A percentile compares a stretch with the other conserved stretches of the same genome.
These are phyloP conservation scores for Brachystomella parvula DNA, from an alignment of 1,140 invertebrate genomes.

Conservation along the genomic window DNA sequence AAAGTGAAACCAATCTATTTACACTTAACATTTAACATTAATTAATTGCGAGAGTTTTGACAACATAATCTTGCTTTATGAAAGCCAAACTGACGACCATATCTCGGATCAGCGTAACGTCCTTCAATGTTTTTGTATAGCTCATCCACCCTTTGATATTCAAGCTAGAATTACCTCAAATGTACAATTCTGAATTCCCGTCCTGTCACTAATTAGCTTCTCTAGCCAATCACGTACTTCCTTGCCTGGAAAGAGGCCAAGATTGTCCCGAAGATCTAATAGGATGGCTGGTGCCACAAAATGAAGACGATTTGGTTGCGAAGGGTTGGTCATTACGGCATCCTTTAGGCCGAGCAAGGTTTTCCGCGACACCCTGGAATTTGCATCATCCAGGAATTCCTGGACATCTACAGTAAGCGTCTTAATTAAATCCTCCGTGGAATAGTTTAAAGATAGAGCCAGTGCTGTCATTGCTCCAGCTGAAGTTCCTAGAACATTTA, in stretches of 20 bases:
- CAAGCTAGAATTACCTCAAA: too few relatives aligned
- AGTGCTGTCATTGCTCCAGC: slow-evolving; percentile 20
- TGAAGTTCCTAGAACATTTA: slow-evolving; percentile 11
- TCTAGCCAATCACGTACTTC: slow-evolving; percentile 3
- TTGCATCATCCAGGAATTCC: background rate
- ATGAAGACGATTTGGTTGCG: background rate
- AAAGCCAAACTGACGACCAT: too few relatives aligned
- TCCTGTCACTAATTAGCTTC: background rate
- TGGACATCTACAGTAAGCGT: slow-evolving; percentile 4
- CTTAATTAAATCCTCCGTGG: slow-evolving; percentile 7
- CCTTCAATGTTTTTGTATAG: too few relatives aligned
- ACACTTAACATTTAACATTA: too few relatives aligned
- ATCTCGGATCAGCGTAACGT: too few relatives aligned
- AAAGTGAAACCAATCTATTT: too few relatives aligned
- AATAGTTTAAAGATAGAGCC: background rate
- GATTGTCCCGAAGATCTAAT: background rate
- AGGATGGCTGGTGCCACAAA: background rate
- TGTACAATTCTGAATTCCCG: slow-evolving; percentile 11
- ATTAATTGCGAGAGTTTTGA: too few relatives aligned
- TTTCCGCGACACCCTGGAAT: slow-evolving; percentile 3
- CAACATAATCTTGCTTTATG: too few relatives aligned
- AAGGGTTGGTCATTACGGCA: background rate
- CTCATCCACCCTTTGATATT: too few relatives aligned
- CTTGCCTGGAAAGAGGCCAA: slow-evolving; percentile 8
- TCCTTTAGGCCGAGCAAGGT: background rate